These are phyloP conservation scores for Zosterops borbonicus DNA, from an alignment of 2,113 vertebrate genomes.

Conservation along the genomic window DNA sequence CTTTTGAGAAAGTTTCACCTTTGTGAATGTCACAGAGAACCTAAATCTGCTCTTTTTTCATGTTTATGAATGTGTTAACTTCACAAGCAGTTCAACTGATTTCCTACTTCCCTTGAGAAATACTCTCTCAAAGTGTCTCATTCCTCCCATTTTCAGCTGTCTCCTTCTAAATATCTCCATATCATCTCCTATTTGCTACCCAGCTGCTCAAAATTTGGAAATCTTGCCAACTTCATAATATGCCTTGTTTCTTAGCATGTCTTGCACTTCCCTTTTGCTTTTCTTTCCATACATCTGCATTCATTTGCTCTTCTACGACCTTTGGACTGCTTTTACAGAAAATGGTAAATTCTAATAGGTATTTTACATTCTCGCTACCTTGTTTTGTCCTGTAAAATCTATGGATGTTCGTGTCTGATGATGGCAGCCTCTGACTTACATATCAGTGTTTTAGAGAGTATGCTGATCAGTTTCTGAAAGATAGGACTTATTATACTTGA, in stretches of 20 bases:
- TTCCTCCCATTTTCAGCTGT: neutral
- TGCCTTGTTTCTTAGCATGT: neutral
- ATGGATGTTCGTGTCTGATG: neutral
- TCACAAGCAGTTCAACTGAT: neutral
- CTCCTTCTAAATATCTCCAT: neutral
- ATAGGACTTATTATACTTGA: neutral
- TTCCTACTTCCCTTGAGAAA: neutral
- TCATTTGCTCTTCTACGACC: neutral
- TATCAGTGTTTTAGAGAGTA: neutral
- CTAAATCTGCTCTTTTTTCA: neutral
- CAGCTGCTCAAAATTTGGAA: neutral
- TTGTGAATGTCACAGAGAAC: neutral
- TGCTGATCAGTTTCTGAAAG: neutral
- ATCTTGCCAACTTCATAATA: neutral
- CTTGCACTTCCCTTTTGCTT: neutral
- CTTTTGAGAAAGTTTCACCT: neutral
- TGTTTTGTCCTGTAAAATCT: neutral
- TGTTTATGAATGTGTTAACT: neutral
- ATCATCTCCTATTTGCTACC: neutral
- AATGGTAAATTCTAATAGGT: neutral
- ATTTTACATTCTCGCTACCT: neutral
- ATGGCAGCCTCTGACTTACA: neutral
- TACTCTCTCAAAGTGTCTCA: neutral
- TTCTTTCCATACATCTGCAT: neutral
- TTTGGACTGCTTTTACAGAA: neutral